Evolutionary conservation across 1,140 invertebrate species (phyloP).

Genomic region (Stegodyphus mimosarum): DNA sequence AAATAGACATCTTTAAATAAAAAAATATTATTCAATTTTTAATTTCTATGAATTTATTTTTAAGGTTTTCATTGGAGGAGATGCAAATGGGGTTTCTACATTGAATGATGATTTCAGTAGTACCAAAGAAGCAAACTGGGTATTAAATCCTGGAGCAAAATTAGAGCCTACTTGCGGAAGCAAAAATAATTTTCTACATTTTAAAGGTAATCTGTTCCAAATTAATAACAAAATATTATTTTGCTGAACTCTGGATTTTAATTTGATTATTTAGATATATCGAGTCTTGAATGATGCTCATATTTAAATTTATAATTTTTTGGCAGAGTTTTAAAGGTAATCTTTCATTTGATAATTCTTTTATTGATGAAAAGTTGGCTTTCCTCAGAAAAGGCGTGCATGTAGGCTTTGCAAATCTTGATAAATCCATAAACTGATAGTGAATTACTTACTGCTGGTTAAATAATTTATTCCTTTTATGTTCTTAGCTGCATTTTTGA

Average conservation of each 20-base stretch:
- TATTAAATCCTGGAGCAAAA: conserved; percentile 66
- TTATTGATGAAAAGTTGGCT: no score
- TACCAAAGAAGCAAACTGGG: conserved; percentile 66
- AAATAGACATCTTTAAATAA: no score
- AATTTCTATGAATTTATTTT: background rate
- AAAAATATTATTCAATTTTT: no score
- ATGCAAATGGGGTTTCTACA: conserved; percentile 66
- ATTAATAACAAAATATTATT: background rate
- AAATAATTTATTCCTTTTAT: no score
- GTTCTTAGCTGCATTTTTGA: no score
- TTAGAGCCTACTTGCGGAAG: conserved; percentile 66
- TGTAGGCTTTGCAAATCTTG: no score
- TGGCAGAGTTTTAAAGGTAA: background rate
- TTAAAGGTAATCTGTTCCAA: conserved; percentile 59
- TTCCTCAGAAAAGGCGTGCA: no score
- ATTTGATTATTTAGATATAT: background rate
- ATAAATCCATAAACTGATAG: no score
- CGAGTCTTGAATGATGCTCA: background rate
- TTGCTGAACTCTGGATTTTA: background rate
- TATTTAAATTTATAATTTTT: background rate
- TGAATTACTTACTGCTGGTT: no score
- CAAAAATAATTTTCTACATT: conserved; percentile 66
- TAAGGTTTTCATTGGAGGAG: conserved; percentile 69
- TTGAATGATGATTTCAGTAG: conserved; percentile 66
- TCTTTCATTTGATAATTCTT: no score